phyloP scores from a whole-genome alignment of 2,797 vertebrate genomes.

The Passerculus sandwichensis region DNA sequence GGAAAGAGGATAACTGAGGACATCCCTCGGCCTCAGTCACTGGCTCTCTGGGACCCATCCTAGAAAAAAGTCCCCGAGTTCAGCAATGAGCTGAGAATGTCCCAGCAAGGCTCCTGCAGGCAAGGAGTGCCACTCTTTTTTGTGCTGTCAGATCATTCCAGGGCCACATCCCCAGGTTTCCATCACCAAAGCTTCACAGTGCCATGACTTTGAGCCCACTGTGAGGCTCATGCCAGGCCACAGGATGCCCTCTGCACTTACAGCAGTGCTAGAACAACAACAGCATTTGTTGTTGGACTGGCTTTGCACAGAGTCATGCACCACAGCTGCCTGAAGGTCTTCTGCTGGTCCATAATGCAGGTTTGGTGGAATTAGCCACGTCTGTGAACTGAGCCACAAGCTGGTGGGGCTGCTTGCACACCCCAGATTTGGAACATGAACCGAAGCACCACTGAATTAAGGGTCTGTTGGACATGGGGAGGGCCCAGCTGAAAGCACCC shows the following conservation, averaged over 20 bases:
- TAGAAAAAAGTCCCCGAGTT: not conserved
- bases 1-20: not conserved
- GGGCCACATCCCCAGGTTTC: fast-evolving
- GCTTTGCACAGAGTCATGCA: not conserved
- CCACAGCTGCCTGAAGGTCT: not conserved
- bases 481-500: not conserved
- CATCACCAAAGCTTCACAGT: not conserved
- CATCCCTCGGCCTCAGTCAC: not conserved
- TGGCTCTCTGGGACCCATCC: not conserved
- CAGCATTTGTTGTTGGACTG: not conserved
- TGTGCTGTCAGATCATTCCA: not conserved
- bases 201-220: not conserved
- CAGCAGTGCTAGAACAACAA: not conserved
- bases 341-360: not conserved
- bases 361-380: fast-evolving
- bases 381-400: not conserved
- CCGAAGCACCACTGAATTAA: not conserved
- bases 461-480: not conserved
- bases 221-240: not conserved
- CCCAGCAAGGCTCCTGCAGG: not conserved
- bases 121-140: not conserved
- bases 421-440: not conserved
- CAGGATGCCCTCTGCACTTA: not conserved
- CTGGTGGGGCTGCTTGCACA: not conserved
- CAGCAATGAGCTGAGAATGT: not conserved